Base-by-base conservation (phyloP, 2,113 vertebrate genomes). In the Rhabdornis inornatus region DNA sequence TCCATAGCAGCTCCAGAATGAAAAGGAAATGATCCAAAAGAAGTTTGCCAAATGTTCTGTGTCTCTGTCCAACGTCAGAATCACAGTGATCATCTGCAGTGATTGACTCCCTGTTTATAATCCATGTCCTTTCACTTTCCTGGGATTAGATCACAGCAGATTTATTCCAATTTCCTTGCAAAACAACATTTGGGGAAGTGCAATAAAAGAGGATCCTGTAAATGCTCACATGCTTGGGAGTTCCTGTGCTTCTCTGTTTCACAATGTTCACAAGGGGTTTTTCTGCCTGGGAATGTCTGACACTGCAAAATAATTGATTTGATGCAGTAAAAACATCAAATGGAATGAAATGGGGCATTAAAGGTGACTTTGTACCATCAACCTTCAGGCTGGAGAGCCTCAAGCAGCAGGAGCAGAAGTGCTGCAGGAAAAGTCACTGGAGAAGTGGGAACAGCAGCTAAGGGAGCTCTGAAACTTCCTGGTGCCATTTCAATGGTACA, bases 401-500 rank as follows among this genome's bases (percentile, higher is more conserved):
- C 61, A 45, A 68, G 83, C 42, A 71, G 5, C 27, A 49, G 50
- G 44, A 47, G 47, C 50, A 78, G 66, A 50, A 79, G 5, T 63
- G 65, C 39, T 66, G 19, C 4, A 9, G 61, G 65, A 57, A 4
- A 45, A 39, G 28, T 40, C 74, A 14, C 31, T 19, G n/a, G 40
- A 13, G 33, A 59, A 53, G 56, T 8, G 61, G 33, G 8, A 27
- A 10, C 23, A 59, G 68, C 35, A 30, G n/a, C 13, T 35, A 3
- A 22, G n/a, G 35, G 64, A 75, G 23, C 45, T 56, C 93, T 30
- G 21, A 35, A 53, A 28, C 42, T 10, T 39, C 9, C 33, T 68
- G 5, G 2, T 37, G 86, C 23, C 6, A 4, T 24, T 59, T 30
- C 33, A 6, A 0, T 10, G 10, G 20, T 8, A 33, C 7, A 44